These are phyloP conservation scores for Catalaphyllia jardinei DNA, from an alignment of 64 coral and sea anemone species.

Conservation along the genomic window DNA sequence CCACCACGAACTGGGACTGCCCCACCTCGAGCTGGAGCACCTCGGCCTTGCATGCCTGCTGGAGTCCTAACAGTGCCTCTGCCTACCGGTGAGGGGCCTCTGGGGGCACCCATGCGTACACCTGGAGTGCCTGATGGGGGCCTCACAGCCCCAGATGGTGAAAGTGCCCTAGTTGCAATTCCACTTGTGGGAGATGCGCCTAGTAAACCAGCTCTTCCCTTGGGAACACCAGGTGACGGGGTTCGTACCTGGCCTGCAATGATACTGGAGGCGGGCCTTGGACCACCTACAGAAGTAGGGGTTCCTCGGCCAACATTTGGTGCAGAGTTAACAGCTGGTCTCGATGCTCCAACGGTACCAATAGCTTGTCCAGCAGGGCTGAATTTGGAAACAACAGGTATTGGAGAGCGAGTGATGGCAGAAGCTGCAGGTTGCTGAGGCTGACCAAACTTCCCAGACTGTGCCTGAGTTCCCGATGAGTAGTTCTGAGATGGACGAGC, in stretches of 20 bases:
- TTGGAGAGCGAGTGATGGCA: neutral
- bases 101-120: conserved; percentile 25
- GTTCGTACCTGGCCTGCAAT: neutral
- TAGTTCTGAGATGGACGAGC: neutral
- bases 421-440: conserved; percentile 1
- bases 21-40: conserved; percentile 30
- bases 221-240: neutral
- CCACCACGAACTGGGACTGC: conserved; percentile 41
- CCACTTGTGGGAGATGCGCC: neutral
- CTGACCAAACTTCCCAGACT: neutral
- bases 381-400: conserved; percentile 17
- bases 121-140: conserved; percentile 8
- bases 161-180: neutral
- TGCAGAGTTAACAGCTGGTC: conserved; percentile 5
- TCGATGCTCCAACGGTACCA: neutral
- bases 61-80: conserved; percentile 26
- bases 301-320: neutral
- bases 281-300: neutral
- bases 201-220: conserved; percentile 9
- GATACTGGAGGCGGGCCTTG: neutral
- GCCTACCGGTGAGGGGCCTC: conserved; percentile 33
- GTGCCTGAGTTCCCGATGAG: neutral
- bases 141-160: conserved; percentile 5
- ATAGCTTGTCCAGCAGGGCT: conserved; percentile 4
- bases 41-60: conserved; percentile 25